Percentiles rank a stretch among this genome's conserved stretches.
Evolutionary conservation across 2,888 invertebrate species (phyloP).

Genomic region (Leptarthrus brevirostris): DNA sequence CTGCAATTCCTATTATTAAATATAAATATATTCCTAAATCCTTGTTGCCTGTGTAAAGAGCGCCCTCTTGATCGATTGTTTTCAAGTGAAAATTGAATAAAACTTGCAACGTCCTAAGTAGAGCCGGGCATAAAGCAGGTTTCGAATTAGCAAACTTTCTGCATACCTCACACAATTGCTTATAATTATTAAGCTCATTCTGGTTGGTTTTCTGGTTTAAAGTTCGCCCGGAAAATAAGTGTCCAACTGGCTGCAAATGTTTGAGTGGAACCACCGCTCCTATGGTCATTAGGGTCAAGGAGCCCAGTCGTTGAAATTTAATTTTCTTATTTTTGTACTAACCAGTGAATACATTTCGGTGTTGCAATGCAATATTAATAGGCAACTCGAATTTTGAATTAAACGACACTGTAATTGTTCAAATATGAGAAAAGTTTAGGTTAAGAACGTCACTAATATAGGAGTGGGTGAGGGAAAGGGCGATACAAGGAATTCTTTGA

Average conservation of each 20-base stretch:
- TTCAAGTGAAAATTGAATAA: slow-evolving; percentile 30
- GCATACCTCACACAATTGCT: slow-evolving; percentile 14
- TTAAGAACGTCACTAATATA: too few relatives aligned
- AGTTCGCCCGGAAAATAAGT: slow-evolving; percentile 1
- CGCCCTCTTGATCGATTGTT: too few relatives aligned
- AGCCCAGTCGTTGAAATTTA: background rate
- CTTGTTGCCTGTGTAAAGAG: too few relatives aligned
- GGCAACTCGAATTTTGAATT: too few relatives aligned
- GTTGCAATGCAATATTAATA: too few relatives aligned
- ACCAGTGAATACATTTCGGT: too few relatives aligned
- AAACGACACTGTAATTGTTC: too few relatives aligned
- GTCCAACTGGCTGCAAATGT: slow-evolving; percentile 13
- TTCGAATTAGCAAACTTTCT: slow-evolving; percentile 38
- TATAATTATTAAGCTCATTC: slow-evolving; percentile 26
- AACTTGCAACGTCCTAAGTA: slow-evolving; percentile 29
- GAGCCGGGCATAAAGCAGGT: slow-evolving; percentile 24
- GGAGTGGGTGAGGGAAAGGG: too few relatives aligned
- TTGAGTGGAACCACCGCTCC: background rate
- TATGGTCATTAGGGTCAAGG: slow-evolving; percentile 29
- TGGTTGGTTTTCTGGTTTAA: slow-evolving; percentile 13
- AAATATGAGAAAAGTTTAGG: too few relatives aligned
- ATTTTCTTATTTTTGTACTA: background rate
- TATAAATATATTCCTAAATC: too few relatives aligned
- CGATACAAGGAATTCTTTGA: too few relatives aligned
- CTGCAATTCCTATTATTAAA: too few relatives aligned